phyloP scores from a whole-genome alignment of 2,888 invertebrate genomes.

The Acanthoscelides obtectus region DNA sequence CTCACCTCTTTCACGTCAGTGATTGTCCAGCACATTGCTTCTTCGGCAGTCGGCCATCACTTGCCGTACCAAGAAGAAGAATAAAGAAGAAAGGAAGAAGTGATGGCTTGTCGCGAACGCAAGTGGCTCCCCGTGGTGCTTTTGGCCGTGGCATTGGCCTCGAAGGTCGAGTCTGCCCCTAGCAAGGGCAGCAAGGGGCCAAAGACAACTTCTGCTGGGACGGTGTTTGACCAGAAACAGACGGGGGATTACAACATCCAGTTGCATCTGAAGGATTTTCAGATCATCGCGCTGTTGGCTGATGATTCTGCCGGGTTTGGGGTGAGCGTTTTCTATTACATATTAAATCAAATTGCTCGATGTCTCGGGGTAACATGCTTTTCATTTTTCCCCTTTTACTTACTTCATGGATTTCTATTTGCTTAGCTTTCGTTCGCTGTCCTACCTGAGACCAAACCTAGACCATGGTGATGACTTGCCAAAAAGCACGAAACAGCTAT shows the following conservation, averaged over 20 bases:
- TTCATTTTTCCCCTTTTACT: too few relatives aligned
- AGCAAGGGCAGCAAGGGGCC: constrained; percentile 8
- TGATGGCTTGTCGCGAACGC: neutral
- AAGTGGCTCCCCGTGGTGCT: neutral
- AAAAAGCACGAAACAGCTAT: too few relatives aligned
- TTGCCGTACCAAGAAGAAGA: neutral
- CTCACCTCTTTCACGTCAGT: neutral
- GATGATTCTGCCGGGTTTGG: constrained; percentile 58
- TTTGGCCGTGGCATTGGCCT: neutral
- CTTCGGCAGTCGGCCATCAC: neutral
- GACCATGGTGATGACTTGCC: too few relatives aligned
- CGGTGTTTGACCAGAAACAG: constrained; percentile 67
- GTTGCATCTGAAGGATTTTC: constrained; percentile 72
- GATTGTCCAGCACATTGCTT: neutral
- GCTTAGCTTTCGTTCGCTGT: too few relatives aligned
- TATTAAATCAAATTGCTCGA: too few relatives aligned
- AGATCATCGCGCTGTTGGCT: constrained; percentile 65
- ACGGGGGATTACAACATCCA: constrained; percentile 75
- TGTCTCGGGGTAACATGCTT: too few relatives aligned
- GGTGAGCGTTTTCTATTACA: too few relatives aligned
- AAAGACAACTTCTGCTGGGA: constrained; percentile 25
- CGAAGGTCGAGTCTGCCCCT: neutral
- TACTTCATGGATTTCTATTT: too few relatives aligned
- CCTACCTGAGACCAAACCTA: too few relatives aligned
- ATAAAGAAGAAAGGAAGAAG: neutral